Evolutionary conservation across 1,140 invertebrate genomes (phyloP), one percentile per base, ranked within the genome.

Genomic region (Aphis craccivora): DNA sequence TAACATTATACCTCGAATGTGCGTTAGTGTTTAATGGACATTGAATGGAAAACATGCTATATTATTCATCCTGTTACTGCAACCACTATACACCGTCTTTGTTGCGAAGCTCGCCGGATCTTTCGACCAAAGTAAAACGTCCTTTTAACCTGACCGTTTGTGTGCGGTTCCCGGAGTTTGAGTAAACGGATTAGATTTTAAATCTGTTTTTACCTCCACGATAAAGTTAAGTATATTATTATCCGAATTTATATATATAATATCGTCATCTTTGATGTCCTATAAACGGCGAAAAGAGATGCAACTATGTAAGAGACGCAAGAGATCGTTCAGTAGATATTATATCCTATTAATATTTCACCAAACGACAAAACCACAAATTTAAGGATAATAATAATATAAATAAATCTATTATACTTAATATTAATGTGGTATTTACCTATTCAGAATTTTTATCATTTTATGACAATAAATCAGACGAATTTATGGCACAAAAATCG

Each of bases 131-230:
- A 89, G 48, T 25, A 37, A 53, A 40, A 55, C 51, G 20, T 55
- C 35, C 88, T 89, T 89, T 89, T 89, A 23, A 55, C 30, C 9
- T 89, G 35, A 40, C 30, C 22, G 35, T 55, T 22, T 43, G 40
- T 43, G 40, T 84, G 48, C 30, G 43, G 84, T 7, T 18, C 8
- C 45, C 18, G n/a, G 14, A 11, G n/a, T n/a, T 25, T 18, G 37
- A 89, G 51, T 55, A 89, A 30, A 89, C n/a, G 88, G 88, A 89
- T 88, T 88, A 88, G 43, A 35, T 35, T 88, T 89, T 89, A 55
- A 40, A 55, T 55, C 55, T 51, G 48, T 25, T 37, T 89, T 55
- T 25, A 37, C 35, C 23, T 25, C 18, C 35, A 23, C 83, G 51
- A 55, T 55, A 55, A 67, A 30, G 30, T 55, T 55, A 86, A 83